Percentiles rank a stretch among this genome's conserved stretches.
These are phyloP conservation scores for Diaperis boleti DNA, from an alignment of 2,888 invertebrate species.

Conservation along the genomic window DNA sequence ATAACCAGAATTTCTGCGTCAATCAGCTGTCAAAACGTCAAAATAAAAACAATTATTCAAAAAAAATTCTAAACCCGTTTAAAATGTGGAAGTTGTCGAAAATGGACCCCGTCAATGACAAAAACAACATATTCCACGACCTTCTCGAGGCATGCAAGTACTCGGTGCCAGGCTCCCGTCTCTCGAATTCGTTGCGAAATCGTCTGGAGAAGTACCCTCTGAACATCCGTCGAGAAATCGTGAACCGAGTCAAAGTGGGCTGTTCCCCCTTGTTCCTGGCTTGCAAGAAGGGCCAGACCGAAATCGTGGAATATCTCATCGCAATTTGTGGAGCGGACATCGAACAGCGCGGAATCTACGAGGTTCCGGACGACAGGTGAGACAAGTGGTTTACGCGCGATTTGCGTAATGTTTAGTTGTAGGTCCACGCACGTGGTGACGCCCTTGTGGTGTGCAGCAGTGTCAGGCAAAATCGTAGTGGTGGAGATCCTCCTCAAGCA, in stretches of 20 bases:
- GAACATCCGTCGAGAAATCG: conserved; percentile 75
- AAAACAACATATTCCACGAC: conserved; percentile 71
- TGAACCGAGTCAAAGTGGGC: conserved; percentile 77
- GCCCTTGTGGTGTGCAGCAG: conserved; percentile 93
- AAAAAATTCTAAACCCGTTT: conserved; percentile 23
- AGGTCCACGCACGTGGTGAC: conserved; percentile 84
- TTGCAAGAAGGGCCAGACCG: conserved; percentile 82
- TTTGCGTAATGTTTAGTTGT: conserved; percentile 39
- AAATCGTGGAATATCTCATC: conserved; percentile 88
- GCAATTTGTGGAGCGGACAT: conserved; percentile 85
- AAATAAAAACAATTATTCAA: conserved; percentile 45
- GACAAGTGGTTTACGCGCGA: background rate
- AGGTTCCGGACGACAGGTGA: conserved; percentile 83
- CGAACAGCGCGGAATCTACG: conserved; percentile 87
- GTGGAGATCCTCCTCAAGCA: conserved; percentile 82
- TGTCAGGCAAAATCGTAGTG: conserved; percentile 83
- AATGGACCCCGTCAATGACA: conserved; percentile 61
- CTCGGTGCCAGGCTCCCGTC: conserved; percentile 77
- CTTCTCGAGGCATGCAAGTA: conserved; percentile 76
- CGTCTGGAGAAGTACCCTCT: conserved; percentile 72
- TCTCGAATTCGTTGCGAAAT: conserved; percentile 70
- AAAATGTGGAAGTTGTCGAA: conserved; percentile 61
- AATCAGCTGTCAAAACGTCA: conserved; percentile 32
- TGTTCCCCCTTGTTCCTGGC: conserved; percentile 87
- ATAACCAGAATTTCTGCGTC: too few relatives aligned